Percentiles rank a stretch among this genome's conserved stretches.
phyloP scores from a whole-genome alignment of 2,888 invertebrate genomes.

The Dicyrtomina minuta region DNA sequence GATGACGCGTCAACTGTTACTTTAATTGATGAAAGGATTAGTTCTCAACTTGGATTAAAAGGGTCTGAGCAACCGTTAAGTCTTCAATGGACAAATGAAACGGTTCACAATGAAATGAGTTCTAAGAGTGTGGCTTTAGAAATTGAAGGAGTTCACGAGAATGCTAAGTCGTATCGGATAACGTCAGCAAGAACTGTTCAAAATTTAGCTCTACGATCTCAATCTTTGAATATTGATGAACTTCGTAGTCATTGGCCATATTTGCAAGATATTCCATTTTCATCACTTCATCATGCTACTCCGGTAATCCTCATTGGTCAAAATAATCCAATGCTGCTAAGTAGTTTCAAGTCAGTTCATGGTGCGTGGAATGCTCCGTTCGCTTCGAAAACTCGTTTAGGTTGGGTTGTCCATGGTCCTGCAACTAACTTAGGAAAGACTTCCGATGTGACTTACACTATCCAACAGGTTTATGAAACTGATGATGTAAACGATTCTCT shows the following conservation, averaged over 20 bases:
- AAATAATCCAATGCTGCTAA: slow-evolving; percentile 21
- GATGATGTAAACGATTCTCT: too few relatives aligned
- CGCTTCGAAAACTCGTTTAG: slow-evolving; percentile 16
- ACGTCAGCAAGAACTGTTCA: slow-evolving; percentile 6
- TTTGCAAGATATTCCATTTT: background rate
- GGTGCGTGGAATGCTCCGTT: slow-evolving; percentile 25
- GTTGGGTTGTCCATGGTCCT: slow-evolving; percentile 29
- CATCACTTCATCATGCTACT: background rate
- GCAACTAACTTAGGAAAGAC: background rate
- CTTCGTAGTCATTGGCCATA: slow-evolving; percentile 15
- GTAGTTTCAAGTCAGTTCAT: background rate
- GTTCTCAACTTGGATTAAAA: slow-evolving; percentile 14
- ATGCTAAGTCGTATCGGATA: background rate
- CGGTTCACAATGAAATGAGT: too few relatives aligned
- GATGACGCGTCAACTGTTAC: slow-evolving; percentile 30
- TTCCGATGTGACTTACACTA: background rate
- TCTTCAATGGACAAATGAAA: too few relatives aligned
- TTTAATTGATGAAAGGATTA: slow-evolving; percentile 11
- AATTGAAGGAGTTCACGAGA: background rate
- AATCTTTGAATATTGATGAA: slow-evolving; percentile 10
- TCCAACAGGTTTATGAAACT: background rate
- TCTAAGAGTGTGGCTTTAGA: background rate
- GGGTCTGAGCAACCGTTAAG: too few relatives aligned
- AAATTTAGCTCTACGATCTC: slow-evolving; percentile 11
- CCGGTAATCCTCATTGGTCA: slow-evolving; percentile 33